Evolutionary conservation across 2,797 vertebrate species (phyloP).

Genomic region (Myotis findleyi): DNA sequence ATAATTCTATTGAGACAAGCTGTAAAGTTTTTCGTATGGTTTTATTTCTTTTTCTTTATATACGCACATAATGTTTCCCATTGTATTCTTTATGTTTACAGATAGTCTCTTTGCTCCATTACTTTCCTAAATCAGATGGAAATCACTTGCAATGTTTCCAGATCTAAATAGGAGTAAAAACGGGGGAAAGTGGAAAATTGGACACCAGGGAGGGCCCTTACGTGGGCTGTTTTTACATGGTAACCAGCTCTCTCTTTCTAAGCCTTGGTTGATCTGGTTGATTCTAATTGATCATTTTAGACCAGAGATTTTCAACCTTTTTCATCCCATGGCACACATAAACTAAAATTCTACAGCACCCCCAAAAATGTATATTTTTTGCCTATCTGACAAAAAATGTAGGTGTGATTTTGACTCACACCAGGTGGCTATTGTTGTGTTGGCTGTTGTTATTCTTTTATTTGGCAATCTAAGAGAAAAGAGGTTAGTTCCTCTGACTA

Average conservation of each 20-base stretch:
- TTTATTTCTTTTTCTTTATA: conserved; percentile 82
- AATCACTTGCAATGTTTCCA: conserved; percentile 76
- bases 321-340: neutral
- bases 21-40: conserved; percentile 67
- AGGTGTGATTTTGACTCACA: neutral
- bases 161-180: conserved; percentile 61
- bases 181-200: conserved; percentile 52
- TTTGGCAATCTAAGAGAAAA: neutral
- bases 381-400: neutral
- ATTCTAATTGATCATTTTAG: neutral
- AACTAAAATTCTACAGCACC: neutral
- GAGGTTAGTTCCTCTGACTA: neutral
- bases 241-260: neutral
- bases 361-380: neutral
- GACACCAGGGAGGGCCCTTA: conserved; percentile 19
- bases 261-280: neutral
- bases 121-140: conserved; percentile 80
- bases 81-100: conserved; percentile 82
- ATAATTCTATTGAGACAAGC: conserved; percentile 81
- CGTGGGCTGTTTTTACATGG: conserved; percentile 10
- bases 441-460: neutral
- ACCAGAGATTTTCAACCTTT: neutral
- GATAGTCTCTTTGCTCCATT: conserved; percentile 76
- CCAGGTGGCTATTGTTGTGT: neutral
- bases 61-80: conserved; percentile 70